Evolutionary conservation across 2,888 invertebrate genomes (phyloP), one percentile per base, ranked within the genome.

Genomic region (Drepanosiphum platanoidis): DNA sequence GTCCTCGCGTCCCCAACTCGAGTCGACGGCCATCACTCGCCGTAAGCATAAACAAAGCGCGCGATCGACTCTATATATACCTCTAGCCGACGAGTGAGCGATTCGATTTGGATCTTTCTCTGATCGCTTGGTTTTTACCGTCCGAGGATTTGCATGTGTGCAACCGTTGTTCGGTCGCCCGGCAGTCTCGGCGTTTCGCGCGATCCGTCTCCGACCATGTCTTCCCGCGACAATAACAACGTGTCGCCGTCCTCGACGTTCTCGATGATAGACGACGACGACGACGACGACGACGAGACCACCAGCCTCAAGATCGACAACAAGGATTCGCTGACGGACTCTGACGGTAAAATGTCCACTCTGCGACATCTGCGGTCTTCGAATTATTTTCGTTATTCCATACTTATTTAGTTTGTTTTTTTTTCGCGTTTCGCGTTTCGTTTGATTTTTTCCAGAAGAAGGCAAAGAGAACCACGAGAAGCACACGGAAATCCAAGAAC

Each of bases 401-500:
- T 39, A 39, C 4, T 39, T 39, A 39, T 39, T 39, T 4, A 39
- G 39, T 4, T 9, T 7, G 9, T 39, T 39, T 39, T 4, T 7
- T 9, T 7, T 39, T 39, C 39, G 39, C 9, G 39, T 39, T 4
- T 79, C 11, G 0, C n/a, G 13, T 52, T 46, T 27, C 15, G 1
- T 9, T 52, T 52, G 30, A 27, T 39, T 7, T 52, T 36, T 58
- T 77, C 5, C 93, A 88, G 94, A 95, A 11, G 72, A 80, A 80
- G 36, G 72, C 5, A 86, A 84, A 75, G 77, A 84, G 39, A 86
- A 87, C 61, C 70, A 74, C 3, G 75, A 86, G 89, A 94, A 94
- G 88, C 95, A 94, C 52, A 92, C 94, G 42, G 96, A 96, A 91
- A 94, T 96, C 86, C 96, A 96, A 90, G 96, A 96, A 90, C 96